phyloP scores from a whole-genome alignment of 92 coral and sea anemone genomes.

The Zoanthus gigantus region DNA sequence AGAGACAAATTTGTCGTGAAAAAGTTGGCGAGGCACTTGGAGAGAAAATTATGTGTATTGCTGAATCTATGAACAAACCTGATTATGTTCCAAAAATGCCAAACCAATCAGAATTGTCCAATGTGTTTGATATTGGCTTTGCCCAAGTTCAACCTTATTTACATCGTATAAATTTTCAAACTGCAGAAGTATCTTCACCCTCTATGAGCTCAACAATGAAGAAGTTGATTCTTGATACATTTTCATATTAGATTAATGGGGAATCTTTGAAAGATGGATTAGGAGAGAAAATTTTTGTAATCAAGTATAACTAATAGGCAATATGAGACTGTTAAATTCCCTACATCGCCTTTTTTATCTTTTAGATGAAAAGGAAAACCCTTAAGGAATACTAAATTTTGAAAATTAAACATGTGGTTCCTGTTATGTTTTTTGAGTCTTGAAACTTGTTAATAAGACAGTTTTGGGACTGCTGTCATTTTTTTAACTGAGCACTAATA shows the following conservation, averaged over 20 bases:
- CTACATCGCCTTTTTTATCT: too few species aligned
- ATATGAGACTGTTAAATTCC: too few species aligned
- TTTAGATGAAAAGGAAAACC: too few species aligned
- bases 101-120: constrained; percentile 87
- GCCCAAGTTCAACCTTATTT: constrained; percentile 90
- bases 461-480: too few species aligned
- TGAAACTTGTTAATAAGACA: too few species aligned
- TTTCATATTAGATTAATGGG: constrained; percentile 71
- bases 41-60: constrained; percentile 90
- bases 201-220: constrained; percentile 95
- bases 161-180: constrained; percentile 83
- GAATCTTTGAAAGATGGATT: neutral
- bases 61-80: constrained; percentile 94
- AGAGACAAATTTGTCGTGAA: constrained; percentile 93
- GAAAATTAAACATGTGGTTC: too few species aligned
- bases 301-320: too few species aligned
- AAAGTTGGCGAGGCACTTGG: constrained; percentile 93
- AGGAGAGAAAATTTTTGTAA: too few species aligned
- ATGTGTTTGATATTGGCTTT: constrained; percentile 89
- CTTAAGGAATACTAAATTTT: too few species aligned
- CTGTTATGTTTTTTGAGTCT: too few species aligned
- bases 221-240: constrained; percentile 88
- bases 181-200: constrained; percentile 78
- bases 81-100: constrained; percentile 98
- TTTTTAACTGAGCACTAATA: too few species aligned